Conservation (phyloP, 2,113 vertebrate genomes). For the Paradoxurus hermaphroditus region DNA sequence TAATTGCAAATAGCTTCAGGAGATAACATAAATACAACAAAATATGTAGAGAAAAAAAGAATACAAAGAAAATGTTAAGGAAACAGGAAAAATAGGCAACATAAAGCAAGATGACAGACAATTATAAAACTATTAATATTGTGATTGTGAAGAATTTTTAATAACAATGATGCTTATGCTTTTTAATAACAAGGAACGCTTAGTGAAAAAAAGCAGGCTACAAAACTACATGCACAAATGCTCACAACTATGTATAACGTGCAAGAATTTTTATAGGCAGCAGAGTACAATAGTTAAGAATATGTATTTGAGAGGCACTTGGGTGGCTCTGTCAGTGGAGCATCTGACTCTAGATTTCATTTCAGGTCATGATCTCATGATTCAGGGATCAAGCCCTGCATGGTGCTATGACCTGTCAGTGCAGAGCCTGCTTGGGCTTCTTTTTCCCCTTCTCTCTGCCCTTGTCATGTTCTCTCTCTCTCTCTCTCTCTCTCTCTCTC, state of each 20-base stretch:
- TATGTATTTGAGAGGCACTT: too few species aligned
- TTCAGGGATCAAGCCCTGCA: too few species aligned
- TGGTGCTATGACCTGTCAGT: too few species aligned
- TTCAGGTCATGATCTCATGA: too few species aligned
- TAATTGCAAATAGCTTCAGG: not conserved
- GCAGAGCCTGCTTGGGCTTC: too few species aligned
- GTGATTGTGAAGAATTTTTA: not conserved
- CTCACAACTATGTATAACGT: not conserved
- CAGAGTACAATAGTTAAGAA: not conserved
- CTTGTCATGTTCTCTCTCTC: too few species aligned
- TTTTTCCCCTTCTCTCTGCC: too few species aligned
- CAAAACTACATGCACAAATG: not conserved
- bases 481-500: too few species aligned
- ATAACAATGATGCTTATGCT: not conserved
- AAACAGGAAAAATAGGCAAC: not conserved
- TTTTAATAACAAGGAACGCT: not conserved
- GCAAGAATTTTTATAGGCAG: not conserved
- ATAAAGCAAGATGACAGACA: not conserved
- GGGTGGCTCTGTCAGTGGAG: too few species aligned
- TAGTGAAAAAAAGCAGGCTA: not conserved
- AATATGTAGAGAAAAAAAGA: not conserved
- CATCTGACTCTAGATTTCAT: too few species aligned
- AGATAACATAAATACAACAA: not conserved
- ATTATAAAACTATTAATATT: not conserved
- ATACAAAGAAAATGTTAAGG: not conserved